Base-by-base conservation (phyloP, 2,888 invertebrate genomes). In the Drosophila glabriapex region DNA sequence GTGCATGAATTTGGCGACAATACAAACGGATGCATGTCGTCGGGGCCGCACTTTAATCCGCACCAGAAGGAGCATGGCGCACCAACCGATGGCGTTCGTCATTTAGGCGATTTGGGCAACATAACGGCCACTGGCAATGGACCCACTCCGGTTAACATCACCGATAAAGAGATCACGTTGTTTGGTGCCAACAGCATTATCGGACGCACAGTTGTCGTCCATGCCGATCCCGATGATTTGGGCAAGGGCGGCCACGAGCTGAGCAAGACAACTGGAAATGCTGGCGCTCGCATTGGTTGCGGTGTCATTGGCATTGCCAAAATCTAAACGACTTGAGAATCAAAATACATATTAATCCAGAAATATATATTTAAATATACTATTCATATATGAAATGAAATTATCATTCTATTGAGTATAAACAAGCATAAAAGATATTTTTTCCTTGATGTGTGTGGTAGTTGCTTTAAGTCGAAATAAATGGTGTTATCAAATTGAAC, bases 1-100 rank as follows among this genome's bases (percentile, higher is more conserved):
- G 95, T 99, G 73, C 99, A 99, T 92, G 97, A 99, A 94, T 99
- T 98, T 92, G 99, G 99, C 1, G 99, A 99, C 94, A 97, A 97
- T 92, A 98, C 98, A 35, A 98, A 99, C 92, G 98, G 97, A 1
- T 99, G 99, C 94, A 97, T 96, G n/a, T 98, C 98, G 46, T 98
- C 99, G 41, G 99, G 99, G 0, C 94, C 97, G 0, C 99, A 99
- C 94, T 99, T 97, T 94, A 99, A 99, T 94, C 99, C 99, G 0
- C 82, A 93, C 56, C 95, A 95, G 82, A 95, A 95, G 86, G 96
- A 96, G 0, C 99, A 99, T 91, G 99, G 98, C 19, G 97, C 95
- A 0, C 99, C 98, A 0, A 94, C 93, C 31, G 95, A 97, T 71
- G 90, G 90, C 0, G 94, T 95, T 6, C 96, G 99, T 73, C 99